Conservation (phyloP, 2,113 vertebrate species). For the Xiphophorus maculatus region DNA sequence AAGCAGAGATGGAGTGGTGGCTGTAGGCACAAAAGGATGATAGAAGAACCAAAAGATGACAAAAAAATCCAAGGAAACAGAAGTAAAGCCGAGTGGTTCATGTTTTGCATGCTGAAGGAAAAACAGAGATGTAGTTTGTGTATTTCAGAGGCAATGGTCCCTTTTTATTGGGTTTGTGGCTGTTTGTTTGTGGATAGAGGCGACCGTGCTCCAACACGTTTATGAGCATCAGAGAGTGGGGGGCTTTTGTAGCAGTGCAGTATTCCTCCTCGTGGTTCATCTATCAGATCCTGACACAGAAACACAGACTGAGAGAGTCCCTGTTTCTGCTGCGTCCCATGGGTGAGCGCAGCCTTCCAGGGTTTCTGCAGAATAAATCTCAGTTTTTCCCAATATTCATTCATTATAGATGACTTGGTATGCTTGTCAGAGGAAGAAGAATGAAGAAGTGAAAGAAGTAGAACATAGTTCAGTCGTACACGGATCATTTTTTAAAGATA, state of each 20-base stretch:
- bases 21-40: background rate
- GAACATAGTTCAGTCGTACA: background rate
- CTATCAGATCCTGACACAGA: background rate
- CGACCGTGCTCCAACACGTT: slow-evolving; percentile 8
- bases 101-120: background rate
- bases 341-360: background rate
- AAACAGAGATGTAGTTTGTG: slow-evolving; percentile 5
- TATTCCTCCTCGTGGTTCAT: background rate
- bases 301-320: background rate
- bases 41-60: slow-evolving; percentile 11
- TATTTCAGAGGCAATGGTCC: slow-evolving; percentile 17
- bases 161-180: background rate
- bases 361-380: slow-evolving; percentile 8
- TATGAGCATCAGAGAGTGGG: background rate
- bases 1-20: slow-evolving; percentile 1
- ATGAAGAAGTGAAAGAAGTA: background rate
- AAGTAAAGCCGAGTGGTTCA: slow-evolving; percentile 3
- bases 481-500: background rate
- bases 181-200: slow-evolving; percentile 1
- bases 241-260: background rate
- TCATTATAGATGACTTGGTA: slow-evolving; percentile 10
- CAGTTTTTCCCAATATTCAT: background rate
- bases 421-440: background rate
- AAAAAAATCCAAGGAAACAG: background rate
- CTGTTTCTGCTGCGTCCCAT: background rate